Conservation (phyloP, 2,888 invertebrate genomes). For the Leucozona laternaria region DNA sequence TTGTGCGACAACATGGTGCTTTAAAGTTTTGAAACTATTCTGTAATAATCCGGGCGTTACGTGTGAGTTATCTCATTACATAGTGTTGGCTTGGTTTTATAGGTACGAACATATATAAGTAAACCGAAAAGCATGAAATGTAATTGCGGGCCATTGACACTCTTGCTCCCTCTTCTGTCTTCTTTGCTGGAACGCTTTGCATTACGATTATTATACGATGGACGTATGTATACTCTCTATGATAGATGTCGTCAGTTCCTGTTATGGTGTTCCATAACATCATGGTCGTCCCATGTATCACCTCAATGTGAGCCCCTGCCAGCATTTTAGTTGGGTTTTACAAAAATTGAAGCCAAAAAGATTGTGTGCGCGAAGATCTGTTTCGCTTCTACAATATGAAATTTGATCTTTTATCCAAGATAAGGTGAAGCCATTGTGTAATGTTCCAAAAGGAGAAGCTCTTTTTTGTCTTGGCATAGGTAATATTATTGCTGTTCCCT, state of each 20-base stretch:
- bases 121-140: constrained; percentile 42
- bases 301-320: constrained; percentile 49
- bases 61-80: constrained; percentile 68
- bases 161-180: constrained; percentile 16
- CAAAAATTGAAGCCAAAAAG: constrained; percentile 43
- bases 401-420: constrained; percentile 74
- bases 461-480: constrained; percentile 22
- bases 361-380: constrained; percentile 62
- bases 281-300: constrained; percentile 53
- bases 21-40: constrained; percentile 27
- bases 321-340: constrained; percentile 24
- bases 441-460: constrained; percentile 67
- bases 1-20: constrained; percentile 13
- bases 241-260: constrained; percentile 64
- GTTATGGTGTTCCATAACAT: constrained; percentile 42
- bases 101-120: background rate
- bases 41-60: constrained; percentile 61
- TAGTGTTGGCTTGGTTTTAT: constrained; percentile 48
- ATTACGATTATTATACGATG: constrained; percentile 1
- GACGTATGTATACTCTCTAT: constrained; percentile 9
- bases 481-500: constrained; percentile 39
- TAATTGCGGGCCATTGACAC: constrained; percentile 72
- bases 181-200: background rate
- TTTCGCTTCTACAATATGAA: constrained; percentile 62
- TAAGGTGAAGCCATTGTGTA: constrained; percentile 74